Conservation (phyloP, 1,140 invertebrate genomes). For the Brachystomella parvula region DNA sequence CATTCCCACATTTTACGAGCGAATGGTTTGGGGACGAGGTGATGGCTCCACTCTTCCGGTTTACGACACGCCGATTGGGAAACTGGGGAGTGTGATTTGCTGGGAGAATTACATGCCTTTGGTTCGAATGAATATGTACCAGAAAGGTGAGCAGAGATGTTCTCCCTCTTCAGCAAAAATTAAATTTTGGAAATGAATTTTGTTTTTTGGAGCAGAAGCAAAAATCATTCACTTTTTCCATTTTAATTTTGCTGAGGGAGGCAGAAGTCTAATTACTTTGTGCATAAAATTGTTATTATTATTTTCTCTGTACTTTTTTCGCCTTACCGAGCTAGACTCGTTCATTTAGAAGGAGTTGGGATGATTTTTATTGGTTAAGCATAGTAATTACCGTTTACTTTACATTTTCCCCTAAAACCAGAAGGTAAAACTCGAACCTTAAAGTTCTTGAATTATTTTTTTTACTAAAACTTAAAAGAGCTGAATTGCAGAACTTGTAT, state of each 20-base stretch:
- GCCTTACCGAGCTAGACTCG: background rate
- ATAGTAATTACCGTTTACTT: no score
- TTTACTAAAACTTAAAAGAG: no score
- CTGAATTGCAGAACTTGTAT: no score
- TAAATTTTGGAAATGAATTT: no score
- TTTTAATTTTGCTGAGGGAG: no score
- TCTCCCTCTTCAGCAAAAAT: background rate
- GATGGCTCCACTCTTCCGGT: constrained; percentile 31
- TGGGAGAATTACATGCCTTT: constrained; percentile 42
- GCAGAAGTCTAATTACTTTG: background rate
- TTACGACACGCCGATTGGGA: constrained; percentile 27
- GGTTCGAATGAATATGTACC: constrained; percentile 25
- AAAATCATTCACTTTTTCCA: no score
- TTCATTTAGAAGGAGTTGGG: no score
- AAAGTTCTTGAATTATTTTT: no score
- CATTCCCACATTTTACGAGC: constrained; percentile 24
- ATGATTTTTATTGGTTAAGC: no score
- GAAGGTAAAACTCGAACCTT: no score
- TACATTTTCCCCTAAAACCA: no score
- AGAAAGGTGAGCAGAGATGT: constrained; percentile 20
- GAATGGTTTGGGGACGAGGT: constrained; percentile 27
- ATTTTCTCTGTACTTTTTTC: background rate
- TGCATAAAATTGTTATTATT: background rate
- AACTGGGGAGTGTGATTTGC: constrained; percentile 39
- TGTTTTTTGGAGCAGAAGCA: no score